Conservation (phyloP, 2,113 vertebrate species). For the Rhea pennata region DNA sequence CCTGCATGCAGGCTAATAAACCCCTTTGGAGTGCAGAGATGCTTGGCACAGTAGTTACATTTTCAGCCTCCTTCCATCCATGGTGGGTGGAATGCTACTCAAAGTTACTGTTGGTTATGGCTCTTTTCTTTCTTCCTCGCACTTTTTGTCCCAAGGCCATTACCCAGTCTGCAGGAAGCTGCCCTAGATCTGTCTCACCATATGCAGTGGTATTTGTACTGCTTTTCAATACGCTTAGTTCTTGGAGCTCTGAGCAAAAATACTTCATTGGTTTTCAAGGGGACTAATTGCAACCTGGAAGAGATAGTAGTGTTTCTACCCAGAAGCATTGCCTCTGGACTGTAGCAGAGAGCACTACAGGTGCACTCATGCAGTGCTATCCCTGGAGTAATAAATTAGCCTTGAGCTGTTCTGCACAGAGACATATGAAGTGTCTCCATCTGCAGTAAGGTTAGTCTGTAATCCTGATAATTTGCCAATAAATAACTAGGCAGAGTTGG, state of each 20-base stretch:
- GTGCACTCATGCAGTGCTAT: neutral
- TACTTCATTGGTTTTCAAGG: neutral
- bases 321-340: neutral
- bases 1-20: neutral
- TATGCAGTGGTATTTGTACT: neutral
- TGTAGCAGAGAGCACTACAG: neutral
- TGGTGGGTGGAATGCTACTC: neutral
- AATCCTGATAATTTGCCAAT: constrained; percentile 16
- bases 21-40: neutral
- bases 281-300: neutral
- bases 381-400: neutral
- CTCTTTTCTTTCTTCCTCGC: neutral
- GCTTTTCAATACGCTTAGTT: neutral
- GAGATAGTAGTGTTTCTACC: neutral
- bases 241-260: neutral
- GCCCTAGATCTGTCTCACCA: neutral
- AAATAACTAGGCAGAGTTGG: neutral
- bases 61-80: neutral
- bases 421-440: neutral
- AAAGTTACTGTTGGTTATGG: neutral
- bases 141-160: neutral
- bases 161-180: neutral
- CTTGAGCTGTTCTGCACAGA: neutral
- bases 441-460: neutral
- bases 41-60: neutral